Conservation (phyloP, 2,113 vertebrate genomes). For the Procavia capensis region DNA sequence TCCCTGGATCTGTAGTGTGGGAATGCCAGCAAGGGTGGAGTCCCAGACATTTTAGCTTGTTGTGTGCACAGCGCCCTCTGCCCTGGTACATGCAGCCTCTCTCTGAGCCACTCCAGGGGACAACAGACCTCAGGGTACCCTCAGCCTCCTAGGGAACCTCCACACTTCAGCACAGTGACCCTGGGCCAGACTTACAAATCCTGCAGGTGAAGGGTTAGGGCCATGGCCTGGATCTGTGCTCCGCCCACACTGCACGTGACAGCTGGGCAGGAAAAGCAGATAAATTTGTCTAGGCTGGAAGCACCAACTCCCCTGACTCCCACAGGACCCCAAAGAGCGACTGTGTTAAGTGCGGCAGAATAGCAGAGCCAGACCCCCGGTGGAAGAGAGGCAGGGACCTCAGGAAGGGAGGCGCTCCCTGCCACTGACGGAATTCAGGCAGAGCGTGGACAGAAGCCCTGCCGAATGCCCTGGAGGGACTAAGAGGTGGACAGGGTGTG, state of each 20-base stretch:
- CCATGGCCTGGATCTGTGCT: not conserved
- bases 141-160: not conserved
- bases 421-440: not conserved
- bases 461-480: not conserved
- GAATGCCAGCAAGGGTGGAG: not conserved
- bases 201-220: not conserved
- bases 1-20: conserved; percentile 42
- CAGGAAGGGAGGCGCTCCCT: not conserved
- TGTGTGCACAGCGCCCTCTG: not conserved
- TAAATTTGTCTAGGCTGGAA: not conserved
- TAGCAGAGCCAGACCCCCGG: not conserved
- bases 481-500: not conserved
- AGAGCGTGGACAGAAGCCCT: no score
- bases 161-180: not conserved
- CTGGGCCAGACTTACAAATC: not conserved
- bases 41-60: not conserved
- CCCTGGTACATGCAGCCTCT: not conserved
- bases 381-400: not conserved
- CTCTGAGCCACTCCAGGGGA: not conserved
- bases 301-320: not conserved
- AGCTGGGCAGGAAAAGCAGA: not conserved
- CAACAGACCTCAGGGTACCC: not conserved
- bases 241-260: not conserved
- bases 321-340: not conserved
- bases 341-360: not conserved